Evolutionary conservation across 2,888 invertebrate genomes (phyloP).

Genomic region (Scaptomyza reducta): DNA sequence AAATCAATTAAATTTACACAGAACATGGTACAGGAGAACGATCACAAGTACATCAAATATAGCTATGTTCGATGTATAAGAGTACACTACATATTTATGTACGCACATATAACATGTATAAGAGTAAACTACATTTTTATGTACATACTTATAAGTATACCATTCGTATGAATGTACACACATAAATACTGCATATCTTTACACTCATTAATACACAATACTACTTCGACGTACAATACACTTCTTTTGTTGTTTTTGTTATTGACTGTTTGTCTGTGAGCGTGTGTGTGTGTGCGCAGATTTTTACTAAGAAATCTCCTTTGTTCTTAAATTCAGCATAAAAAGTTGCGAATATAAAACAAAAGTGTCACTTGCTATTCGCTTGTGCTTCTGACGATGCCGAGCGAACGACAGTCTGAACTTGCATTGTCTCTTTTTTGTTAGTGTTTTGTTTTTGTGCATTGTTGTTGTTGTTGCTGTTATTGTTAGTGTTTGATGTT

Average conservation of each 20-base stretch:
- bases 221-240: conserved; percentile 25
- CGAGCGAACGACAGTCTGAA: conserved; percentile 33
- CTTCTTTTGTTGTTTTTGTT: background rate
- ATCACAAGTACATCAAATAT: too few relatives aligned
- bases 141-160: too few relatives aligned
- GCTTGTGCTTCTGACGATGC: conserved; percentile 23
- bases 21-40: too few relatives aligned
- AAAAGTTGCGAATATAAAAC: conserved; percentile 79
- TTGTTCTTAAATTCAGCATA: conserved; percentile 74
- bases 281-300: conserved; percentile 37
- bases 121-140: too few relatives aligned
- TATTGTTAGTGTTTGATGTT: conserved; percentile 14
- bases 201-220: conserved; percentile 25
- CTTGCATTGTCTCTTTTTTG: conserved; percentile 66
- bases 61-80: too few relatives aligned
- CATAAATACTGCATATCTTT: background rate
- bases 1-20: too few relatives aligned
- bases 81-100: too few relatives aligned
- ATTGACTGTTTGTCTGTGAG: conserved; percentile 12
- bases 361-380: conserved; percentile 78
- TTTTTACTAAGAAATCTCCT: conserved; percentile 73
- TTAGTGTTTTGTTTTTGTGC: conserved; percentile 26
- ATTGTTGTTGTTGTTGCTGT: conserved; percentile 14
- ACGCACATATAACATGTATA: too few relatives aligned
- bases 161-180: background rate